Percentiles rank a stretch among this genome's conserved stretches.
These are phyloP conservation scores for Lordiphosa collinella DNA, from an alignment of 1,140 invertebrate species.

Conservation along the genomic window DNA sequence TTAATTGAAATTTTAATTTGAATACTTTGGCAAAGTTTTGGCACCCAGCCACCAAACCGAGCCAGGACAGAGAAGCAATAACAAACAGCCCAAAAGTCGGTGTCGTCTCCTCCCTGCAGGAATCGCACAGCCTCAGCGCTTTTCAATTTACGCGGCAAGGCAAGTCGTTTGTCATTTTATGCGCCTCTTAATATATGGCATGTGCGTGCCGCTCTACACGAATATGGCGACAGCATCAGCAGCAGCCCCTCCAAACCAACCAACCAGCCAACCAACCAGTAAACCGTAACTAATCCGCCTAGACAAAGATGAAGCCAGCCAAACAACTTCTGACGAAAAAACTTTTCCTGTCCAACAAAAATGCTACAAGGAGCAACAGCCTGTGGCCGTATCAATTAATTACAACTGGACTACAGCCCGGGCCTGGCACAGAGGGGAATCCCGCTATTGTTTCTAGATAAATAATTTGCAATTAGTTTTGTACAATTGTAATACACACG, in stretches of 20 bases:
- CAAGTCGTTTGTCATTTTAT: slow-evolving; percentile 77
- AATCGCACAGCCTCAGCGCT: slow-evolving; percentile 69
- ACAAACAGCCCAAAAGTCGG: slow-evolving; percentile 66
- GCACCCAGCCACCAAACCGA: slow-evolving; percentile 51
- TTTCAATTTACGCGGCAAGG: slow-evolving; percentile 70
- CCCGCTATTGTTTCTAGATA: slow-evolving; percentile 18
- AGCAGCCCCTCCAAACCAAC: slow-evolving; percentile 6
- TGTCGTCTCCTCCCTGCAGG: slow-evolving; percentile 14
- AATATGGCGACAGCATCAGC: slow-evolving; percentile 32
- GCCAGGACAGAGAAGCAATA: slow-evolving; percentile 40
- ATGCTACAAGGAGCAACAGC: slow-evolving; percentile 19
- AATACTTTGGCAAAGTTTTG: slow-evolving; percentile 77
- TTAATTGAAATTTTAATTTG: slow-evolving; percentile 78
- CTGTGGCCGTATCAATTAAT: slow-evolving; percentile 27
- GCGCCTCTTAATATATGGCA: slow-evolving; percentile 70
- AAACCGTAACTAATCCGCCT: slow-evolving; percentile 63
- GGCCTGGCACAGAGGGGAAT: slow-evolving; percentile 1
- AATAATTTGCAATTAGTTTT: slow-evolving; percentile 68
- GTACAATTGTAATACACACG: slow-evolving; percentile 60
- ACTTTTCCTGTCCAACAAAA: slow-evolving; percentile 1
- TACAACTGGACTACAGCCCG: slow-evolving; percentile 14
- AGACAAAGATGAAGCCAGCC: slow-evolving; percentile 80
- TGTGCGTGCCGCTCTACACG: slow-evolving; percentile 56
- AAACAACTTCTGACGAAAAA: slow-evolving; percentile 2
- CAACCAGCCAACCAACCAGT: slow-evolving; percentile 32